Conservation (phyloP, 1,140 invertebrate genomes). For the Euura saliciscinereae region DNA sequence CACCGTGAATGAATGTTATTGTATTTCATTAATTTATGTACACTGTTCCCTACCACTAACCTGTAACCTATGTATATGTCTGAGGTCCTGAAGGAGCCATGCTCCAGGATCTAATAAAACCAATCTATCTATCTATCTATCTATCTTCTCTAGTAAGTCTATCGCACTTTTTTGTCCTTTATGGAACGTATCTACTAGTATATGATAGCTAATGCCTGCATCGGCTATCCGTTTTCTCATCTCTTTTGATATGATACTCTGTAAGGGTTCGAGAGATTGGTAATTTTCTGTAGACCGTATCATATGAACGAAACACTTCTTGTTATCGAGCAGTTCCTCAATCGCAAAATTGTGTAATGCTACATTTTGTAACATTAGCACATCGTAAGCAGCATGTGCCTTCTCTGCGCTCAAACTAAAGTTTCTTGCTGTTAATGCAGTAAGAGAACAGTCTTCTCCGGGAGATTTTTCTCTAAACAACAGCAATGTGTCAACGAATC, state of each 20-base stretch:
- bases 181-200: not conserved
- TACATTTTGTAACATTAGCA: conserved; percentile 10
- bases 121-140: too few species aligned
- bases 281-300: not conserved
- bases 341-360: conserved; percentile 10
- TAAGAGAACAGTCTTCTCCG: not conserved
- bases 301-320: conserved; percentile 6
- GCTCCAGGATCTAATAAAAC: too few species aligned
- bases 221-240: conserved; percentile 11
- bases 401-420: not conserved
- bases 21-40: too few species aligned
- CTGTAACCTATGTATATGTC: too few species aligned
- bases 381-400: conserved; percentile 22
- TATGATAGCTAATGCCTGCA: conserved; percentile 8
- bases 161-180: conserved; percentile 11
- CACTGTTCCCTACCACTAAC: too few species aligned
- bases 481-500: conserved; percentile 19
- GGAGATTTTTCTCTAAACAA: conserved; percentile 20
- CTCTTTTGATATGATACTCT: not conserved
- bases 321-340: not conserved
- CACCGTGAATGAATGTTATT: too few species aligned
- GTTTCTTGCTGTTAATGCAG: not conserved
- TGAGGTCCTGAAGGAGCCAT: too few species aligned
- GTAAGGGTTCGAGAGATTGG: conserved; percentile 8
- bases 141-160: not conserved